Evolutionary conservation across 2,888 invertebrate species (phyloP).

Genomic region (Abrostola triplasia): DNA sequence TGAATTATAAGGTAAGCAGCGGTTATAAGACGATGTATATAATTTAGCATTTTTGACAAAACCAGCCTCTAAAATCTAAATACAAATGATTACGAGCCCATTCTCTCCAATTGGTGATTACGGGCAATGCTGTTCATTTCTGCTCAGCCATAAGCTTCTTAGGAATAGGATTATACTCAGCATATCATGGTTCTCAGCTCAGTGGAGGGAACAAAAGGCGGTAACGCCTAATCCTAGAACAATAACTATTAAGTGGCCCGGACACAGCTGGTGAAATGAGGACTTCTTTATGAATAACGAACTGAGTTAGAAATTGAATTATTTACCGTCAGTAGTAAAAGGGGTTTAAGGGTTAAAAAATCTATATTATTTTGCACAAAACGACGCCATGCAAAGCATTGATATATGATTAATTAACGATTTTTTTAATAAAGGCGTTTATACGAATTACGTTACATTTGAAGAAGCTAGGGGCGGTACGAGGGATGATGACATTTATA

Average conservation of each 20-base stretch:
- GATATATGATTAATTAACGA: too few relatives aligned
- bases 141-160: slow-evolving; percentile 3
- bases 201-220: background rate
- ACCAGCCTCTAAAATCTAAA: background rate
- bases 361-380: too few relatives aligned
- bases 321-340: slow-evolving; percentile 5
- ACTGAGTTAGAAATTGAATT: slow-evolving; percentile 8
- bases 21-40: too few relatives aligned
- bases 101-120: background rate
- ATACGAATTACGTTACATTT: too few relatives aligned
- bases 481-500: too few relatives aligned
- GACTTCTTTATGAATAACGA: slow-evolving; percentile 18
- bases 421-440: too few relatives aligned
- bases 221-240: slow-evolving; percentile 11
- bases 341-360: background rate
- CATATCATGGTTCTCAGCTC: slow-evolving; percentile 3
- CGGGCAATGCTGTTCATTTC: slow-evolving; percentile 3
- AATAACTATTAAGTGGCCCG: slow-evolving; percentile 16
- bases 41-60: too few relatives aligned
- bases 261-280: slow-evolving; percentile 10
- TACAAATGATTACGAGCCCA: slow-evolving; percentile 1
- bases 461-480: too few relatives aligned
- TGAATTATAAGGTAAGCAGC: too few relatives aligned
- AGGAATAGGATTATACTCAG: slow-evolving; percentile 3
- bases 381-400: too few relatives aligned